Conservation (phyloP, 2,797 vertebrate genomes). For the Jordanella pulchra region DNA sequence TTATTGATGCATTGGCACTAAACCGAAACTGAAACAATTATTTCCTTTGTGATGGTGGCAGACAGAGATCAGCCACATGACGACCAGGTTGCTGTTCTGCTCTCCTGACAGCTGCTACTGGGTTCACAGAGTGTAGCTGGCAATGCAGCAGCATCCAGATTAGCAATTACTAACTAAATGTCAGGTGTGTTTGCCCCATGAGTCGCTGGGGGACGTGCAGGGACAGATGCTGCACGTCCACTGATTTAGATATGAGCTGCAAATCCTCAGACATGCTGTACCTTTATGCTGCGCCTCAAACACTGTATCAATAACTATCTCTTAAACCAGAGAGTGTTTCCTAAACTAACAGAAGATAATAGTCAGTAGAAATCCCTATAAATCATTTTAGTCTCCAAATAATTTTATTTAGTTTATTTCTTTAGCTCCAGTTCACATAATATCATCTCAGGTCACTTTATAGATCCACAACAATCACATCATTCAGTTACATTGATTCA, state of each 20-base stretch:
- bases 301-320: background rate
- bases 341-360: no score
- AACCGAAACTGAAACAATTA: background rate
- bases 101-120: constrained; percentile 15
- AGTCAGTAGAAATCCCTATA: no score
- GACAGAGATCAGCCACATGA: background rate
- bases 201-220: background rate
- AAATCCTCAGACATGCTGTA: background rate
- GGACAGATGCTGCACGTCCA: constrained; percentile 7
- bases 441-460: no score
- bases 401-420: no score
- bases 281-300: constrained; percentile 5
- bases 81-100: background rate
- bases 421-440: no score
- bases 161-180: constrained; percentile 32
- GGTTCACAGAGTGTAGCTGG: background rate
- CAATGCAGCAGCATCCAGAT: constrained; percentile 15
- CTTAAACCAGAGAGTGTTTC: background rate
- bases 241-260: background rate
- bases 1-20: background rate
- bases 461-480: no score
- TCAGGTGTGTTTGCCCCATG: constrained; percentile 29
- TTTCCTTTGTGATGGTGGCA: background rate
- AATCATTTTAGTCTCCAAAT: no score
- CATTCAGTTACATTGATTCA: no score